A percentile compares a stretch with the other conserved stretches of the same genome.
Conservation (phyloP, 2,888 invertebrate species). For the Oxystoma pomonae region DNA sequence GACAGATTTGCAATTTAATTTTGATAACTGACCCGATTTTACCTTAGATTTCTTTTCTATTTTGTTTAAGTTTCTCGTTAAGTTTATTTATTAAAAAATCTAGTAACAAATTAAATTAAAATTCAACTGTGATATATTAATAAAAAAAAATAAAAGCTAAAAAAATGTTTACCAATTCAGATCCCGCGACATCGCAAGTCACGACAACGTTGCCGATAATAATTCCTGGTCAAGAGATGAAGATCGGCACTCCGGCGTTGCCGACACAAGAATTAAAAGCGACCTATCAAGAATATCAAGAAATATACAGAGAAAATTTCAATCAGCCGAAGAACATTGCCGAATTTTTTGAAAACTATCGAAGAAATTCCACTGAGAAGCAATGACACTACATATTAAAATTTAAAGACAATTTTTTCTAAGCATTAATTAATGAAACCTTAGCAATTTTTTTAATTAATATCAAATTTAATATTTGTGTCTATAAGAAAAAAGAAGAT, state of each 20-base stretch:
- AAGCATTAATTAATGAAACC: no score
- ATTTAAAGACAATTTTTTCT: not conserved
- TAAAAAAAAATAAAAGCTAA: not conserved
- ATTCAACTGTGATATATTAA: not conserved
- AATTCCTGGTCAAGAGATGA: no score
- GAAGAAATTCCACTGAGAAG: not conserved
- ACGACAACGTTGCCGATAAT: not conserved
- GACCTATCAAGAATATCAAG: not conserved
- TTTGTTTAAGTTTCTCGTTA: not conserved
- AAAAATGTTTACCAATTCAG: not conserved
- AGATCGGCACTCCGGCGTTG: no score
- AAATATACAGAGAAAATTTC: not conserved
- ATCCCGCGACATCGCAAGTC: not conserved
- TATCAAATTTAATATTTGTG: no score
- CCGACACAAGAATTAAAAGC: not conserved
- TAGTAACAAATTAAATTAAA: not conserved
- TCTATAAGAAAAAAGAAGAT: no score
- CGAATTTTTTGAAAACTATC: not conserved
- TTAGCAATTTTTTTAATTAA: no score
- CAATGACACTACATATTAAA: not conserved
- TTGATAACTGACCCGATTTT: constrained; percentile 13
- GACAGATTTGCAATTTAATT: constrained; percentile 43
- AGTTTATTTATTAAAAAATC: not conserved
- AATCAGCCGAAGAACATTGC: not conserved
- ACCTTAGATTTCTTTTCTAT: not conserved